Evolutionary conservation across 2,888 invertebrate species (phyloP).

Genomic region (Mayetiola destructor): DNA sequence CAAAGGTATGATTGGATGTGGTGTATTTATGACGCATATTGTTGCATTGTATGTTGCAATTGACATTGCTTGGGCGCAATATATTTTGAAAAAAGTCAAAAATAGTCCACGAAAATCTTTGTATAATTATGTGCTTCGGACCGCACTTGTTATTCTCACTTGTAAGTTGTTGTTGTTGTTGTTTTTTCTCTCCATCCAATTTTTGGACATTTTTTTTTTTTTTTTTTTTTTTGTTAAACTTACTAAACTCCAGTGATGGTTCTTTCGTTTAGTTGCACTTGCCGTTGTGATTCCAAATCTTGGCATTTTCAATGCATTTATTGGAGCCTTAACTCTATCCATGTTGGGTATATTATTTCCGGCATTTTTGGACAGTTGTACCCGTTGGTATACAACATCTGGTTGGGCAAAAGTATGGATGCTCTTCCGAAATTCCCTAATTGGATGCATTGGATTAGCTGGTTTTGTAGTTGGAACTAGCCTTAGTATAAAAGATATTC

Average conservation of each 20-base stretch:
- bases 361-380: constrained; percentile 70
- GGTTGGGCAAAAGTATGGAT: constrained; percentile 42
- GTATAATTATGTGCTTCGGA: constrained; percentile 69
- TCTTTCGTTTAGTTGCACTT: constrained; percentile 11
- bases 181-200: not conserved
- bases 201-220: not conserved
- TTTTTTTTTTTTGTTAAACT: not conserved
- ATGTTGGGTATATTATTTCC: constrained; percentile 82
- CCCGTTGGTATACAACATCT: constrained; percentile 56
- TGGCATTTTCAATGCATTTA: constrained; percentile 63
- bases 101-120: constrained; percentile 44
- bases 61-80: constrained; percentile 80
- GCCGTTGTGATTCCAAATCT: constrained; percentile 76
- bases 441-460: constrained; percentile 49
- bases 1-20: constrained; percentile 55
- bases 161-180: not conserved
- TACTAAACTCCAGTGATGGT: not conserved
- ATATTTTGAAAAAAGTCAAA: constrained; percentile 44
- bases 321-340: constrained; percentile 81
- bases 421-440: constrained; percentile 44
- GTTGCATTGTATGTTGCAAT: constrained; percentile 93
- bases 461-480: constrained; percentile 57
- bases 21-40: constrained; percentile 83
- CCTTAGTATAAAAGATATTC: constrained; percentile 36
- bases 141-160: constrained; percentile 43